phyloP scores from a whole-genome alignment of 2,113 vertebrate species.

The Petrocephalus microphthalmus region DNA sequence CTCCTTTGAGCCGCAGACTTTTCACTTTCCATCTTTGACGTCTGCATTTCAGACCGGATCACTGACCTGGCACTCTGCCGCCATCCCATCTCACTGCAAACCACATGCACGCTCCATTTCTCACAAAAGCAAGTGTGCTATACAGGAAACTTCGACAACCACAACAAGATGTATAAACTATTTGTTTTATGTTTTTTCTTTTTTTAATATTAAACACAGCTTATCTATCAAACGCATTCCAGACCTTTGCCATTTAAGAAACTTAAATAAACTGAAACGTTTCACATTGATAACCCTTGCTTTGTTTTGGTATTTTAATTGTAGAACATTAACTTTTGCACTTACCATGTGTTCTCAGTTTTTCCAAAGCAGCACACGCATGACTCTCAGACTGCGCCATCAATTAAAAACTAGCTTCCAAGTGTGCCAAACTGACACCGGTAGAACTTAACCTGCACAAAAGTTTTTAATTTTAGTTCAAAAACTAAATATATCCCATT shows the following conservation, averaged over 20 bases:
- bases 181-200: neutral
- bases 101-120: neutral
- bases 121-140: neutral
- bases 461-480: neutral
- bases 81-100: neutral
- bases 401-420: neutral
- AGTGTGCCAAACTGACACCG: neutral
- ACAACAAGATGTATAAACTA: neutral
- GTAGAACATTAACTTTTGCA: neutral
- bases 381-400: neutral
- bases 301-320: neutral
- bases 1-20: slow-evolving; percentile 27
- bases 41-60: slow-evolving; percentile 35
- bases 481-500: neutral
- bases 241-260: neutral
- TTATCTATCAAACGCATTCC: neutral
- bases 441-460: neutral
- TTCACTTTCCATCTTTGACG: slow-evolving; percentile 36
- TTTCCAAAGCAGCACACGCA: neutral
- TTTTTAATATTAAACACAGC: neutral
- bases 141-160: neutral
- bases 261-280: neutral
- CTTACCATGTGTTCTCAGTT: neutral
- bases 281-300: neutral
- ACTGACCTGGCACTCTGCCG: neutral